These are phyloP conservation scores for Chrysomela aeneicollis DNA, from an alignment of 2,888 invertebrate species.

Conservation along the genomic window DNA sequence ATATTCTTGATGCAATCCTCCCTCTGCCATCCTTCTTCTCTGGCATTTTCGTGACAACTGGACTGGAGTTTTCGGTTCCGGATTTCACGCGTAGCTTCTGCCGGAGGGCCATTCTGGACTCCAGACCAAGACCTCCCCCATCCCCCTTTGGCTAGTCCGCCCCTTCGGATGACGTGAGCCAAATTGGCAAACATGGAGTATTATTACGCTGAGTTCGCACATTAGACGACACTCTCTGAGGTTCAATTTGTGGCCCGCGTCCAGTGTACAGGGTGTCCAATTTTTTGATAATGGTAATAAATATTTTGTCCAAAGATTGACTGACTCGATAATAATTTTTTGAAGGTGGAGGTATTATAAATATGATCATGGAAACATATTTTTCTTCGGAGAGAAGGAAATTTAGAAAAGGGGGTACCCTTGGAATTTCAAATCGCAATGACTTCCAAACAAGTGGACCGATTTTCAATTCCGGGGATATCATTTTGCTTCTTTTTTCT, in stretches of 20 bases:
- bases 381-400: too few species aligned
- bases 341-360: too few species aligned
- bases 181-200: constrained; percentile 48
- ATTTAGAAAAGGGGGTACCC: too few species aligned
- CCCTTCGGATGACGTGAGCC: constrained; percentile 43
- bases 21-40: constrained; percentile 28
- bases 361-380: too few species aligned
- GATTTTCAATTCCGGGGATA: too few species aligned
- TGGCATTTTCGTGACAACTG: constrained; percentile 50
- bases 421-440: too few species aligned
- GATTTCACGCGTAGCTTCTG: constrained; percentile 39
- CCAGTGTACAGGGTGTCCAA: not conserved
- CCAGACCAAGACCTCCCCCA: constrained; percentile 15
- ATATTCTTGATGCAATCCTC: constrained; percentile 4
- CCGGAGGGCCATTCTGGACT: constrained; percentile 24
- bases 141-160: not conserved
- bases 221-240: constrained; percentile 41
- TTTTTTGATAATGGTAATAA: too few species aligned
- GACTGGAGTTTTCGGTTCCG: constrained; percentile 48
- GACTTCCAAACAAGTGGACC: too few species aligned
- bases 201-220: constrained; percentile 55
- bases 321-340: too few species aligned
- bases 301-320: too few species aligned
- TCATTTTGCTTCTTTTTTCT: too few species aligned
- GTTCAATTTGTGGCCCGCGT: not conserved